Evolutionary conservation across 2,113 vertebrate genomes (phyloP).

Genomic region (Leucopsar rothschildi): DNA sequence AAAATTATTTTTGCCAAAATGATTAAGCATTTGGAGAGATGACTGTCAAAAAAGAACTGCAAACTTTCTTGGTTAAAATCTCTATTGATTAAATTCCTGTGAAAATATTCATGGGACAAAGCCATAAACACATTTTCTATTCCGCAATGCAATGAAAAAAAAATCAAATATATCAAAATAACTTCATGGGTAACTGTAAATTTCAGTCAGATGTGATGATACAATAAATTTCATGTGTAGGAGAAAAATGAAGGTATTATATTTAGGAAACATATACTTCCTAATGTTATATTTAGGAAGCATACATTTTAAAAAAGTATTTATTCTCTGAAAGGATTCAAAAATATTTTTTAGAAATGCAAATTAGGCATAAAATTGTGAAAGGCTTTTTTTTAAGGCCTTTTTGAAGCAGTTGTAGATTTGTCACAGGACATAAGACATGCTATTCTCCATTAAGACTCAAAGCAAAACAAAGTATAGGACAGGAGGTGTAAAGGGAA

Average conservation of each 20-base stretch:
- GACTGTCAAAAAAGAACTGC: slow-evolving; percentile 20
- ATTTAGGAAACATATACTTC: slow-evolving; percentile 30
- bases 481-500: not conserved
- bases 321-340: slow-evolving; percentile 44
- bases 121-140: slow-evolving; percentile 14
- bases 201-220: slow-evolving; percentile 46
- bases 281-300: slow-evolving; percentile 2
- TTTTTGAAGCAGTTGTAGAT: slow-evolving; percentile 1
- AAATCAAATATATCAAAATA: slow-evolving; percentile 7
- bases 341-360: slow-evolving; percentile 38
- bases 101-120: slow-evolving; percentile 42
- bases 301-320: slow-evolving; percentile 9
- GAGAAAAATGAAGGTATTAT: slow-evolving; percentile 31
- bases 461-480: slow-evolving; percentile 20
- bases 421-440: not conserved
- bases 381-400: not conserved
- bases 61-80: slow-evolving; percentile 46
- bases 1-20: slow-evolving; percentile 51
- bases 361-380: not conserved
- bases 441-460: not conserved
- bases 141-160: not conserved
- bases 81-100: slow-evolving; percentile 24
- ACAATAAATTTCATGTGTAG: not conserved
- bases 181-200: slow-evolving; percentile 35
- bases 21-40: slow-evolving; percentile 33